Base-by-base conservation (phyloP, 2,113 vertebrate species). In the Callithrix jacchus region DNA sequence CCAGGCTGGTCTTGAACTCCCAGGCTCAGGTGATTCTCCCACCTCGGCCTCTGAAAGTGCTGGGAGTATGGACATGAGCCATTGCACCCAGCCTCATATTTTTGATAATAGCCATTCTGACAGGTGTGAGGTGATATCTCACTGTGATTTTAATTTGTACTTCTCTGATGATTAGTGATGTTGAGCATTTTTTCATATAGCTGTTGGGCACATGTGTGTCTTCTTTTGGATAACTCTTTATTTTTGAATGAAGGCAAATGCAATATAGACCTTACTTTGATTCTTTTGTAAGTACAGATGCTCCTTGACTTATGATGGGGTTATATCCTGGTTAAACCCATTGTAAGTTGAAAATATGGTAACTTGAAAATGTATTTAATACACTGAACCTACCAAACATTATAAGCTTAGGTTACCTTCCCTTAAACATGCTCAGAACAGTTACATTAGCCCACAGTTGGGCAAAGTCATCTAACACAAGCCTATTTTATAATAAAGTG, bases 171-270 rank as follows among this genome's bases (percentile, higher is more conserved):
- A 70, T 37, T 71, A 85, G 10, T 35, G 85, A 73, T 74, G 32
- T 12, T 88, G 23, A 42, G 10, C 21, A 73, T 21, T 42, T 92
- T 61, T 96, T 45, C 61, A 45, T 42, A 12, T 40, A 32, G 54
- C 32, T 54, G 0, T 40, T 73, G 52, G 18, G 45, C 21, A 30
- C 17, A 8, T 66, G 27, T 37, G 14, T 45, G 37, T 61, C 82
- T 92, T 92, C 17, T 13, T 96, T 89, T 42, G 52, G 45, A 45
- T 84, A 45, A 35, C 10, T 86, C 40, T 91, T 23, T 52, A 52
- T 68, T 89, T 96, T 70, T 82, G 47, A 98, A 87, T 25, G 68
- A 93, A 89, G 85, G n/a, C 42, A 91, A 93, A 94, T 79, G 30
- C 74, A 77, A 42, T 47, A 52, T 2, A 64, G 71, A 93, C 64